phyloP scores from a whole-genome alignment of 2,113 vertebrate species.

The Fregata magnificens region DNA sequence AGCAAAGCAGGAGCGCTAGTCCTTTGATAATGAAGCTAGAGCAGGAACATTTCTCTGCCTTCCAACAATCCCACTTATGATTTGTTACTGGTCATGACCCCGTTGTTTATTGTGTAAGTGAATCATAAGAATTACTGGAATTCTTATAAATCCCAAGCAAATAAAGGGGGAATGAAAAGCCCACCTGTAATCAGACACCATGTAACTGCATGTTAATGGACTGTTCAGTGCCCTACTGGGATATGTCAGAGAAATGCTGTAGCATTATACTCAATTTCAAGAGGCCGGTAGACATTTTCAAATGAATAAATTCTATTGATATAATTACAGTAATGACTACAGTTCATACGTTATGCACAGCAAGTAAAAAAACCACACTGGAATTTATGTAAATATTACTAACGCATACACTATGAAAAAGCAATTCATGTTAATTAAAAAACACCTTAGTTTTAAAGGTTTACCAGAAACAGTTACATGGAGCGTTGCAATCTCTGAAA shows the following conservation, averaged over 20 bases:
- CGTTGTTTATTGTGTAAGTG: background rate
- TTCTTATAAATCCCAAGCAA: constrained; percentile 40
- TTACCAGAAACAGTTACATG: background rate
- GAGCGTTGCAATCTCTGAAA: background rate
- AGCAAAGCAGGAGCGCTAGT: background rate
- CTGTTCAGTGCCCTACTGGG: background rate
- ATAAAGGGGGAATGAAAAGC: constrained; percentile 17
- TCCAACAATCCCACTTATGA: background rate
- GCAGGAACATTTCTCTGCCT: background rate
- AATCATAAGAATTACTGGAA: background rate
- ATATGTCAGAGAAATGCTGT: background rate
- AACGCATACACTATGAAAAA: background rate
- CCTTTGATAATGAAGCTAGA: background rate
- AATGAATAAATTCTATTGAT: constrained; percentile 61
- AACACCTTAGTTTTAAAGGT: background rate
- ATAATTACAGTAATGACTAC: constrained; percentile 25
- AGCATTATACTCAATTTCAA: background rate
- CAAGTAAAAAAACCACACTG: constrained; percentile 17
- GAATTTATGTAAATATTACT: background rate
- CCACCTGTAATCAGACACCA: constrained; percentile 44
- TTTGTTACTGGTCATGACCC: constrained; percentile 6
- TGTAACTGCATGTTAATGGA: background rate
- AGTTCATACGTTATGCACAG: constrained; percentile 10
- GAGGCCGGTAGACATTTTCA: background rate
- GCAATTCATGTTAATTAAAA: constrained; percentile 10